Base-by-base conservation (phyloP, 2,113 vertebrate genomes). In the Jacana jacana region DNA sequence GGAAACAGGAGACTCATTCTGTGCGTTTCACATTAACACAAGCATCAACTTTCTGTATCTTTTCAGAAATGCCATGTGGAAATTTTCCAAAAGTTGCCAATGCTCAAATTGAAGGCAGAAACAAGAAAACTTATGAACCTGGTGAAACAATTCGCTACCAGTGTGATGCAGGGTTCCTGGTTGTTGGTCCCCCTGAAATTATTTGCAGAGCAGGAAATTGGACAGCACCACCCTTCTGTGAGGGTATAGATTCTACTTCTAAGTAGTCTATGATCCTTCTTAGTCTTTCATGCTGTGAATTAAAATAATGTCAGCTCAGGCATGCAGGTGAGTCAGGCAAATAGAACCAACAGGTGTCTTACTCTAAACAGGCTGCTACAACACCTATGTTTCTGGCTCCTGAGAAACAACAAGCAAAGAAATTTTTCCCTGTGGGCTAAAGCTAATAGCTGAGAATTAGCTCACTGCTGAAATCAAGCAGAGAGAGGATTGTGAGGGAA, bases 171-270 rank as follows among this genome's bases (percentile, higher is more conserved):
- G 95, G 94, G 28, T 97, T 92, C 60, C 49, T 14, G 49, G n/a
- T 8, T 54, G 6, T 17, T 54, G 95, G 76, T 28, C 1, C 27
- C 14, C 94, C 94, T 0, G 95, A 97, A 96, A 96, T 96, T 63
- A 33, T 90, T 46, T 97, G 96, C 94, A 92, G 80, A 86, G n/a
- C 28, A 55, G 96, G 96, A 69, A 97, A 92, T 0, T 97, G 97
- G 97, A 87, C 95, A 66, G 15, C 17, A 52, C 54, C 23, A 0
- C 97, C 96, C 7, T 16, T 40, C 54, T 97, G 96, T 76, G 15
- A 95, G 37, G 95, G 97, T 97, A 96, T 1, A 16, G 9, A 15
- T 70, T 88, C 58, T 73, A 11, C n/a, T 86, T 81, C n/a, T 30
- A 33, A 61, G 25, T 28, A 52, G 40, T 30, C 27, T 14, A 2